Conservation (phyloP, 2,113 vertebrate genomes). For the Gallinago jamesoni region DNA sequence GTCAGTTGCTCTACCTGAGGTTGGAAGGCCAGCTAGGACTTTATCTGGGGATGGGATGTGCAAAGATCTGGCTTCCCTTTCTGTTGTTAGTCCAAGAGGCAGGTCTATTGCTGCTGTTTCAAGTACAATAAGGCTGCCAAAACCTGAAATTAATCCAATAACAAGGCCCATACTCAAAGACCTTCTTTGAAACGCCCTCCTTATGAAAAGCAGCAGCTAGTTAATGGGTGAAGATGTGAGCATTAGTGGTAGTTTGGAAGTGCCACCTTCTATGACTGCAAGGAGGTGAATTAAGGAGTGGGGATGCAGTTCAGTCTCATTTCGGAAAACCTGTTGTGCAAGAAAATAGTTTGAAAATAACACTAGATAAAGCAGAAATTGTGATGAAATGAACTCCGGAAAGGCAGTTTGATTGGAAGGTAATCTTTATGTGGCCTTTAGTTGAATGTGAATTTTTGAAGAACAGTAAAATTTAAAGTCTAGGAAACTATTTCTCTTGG, state of each 20-base stretch:
- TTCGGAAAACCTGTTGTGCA: neutral
- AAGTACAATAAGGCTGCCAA: neutral
- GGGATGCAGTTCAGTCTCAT: neutral
- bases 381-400: neutral
- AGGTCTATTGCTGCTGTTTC: neutral
- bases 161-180: neutral
- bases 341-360: neutral
- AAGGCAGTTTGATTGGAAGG: neutral
- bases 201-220: neutral
- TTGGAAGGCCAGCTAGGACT: neutral
- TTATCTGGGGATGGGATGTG: neutral
- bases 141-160: neutral
- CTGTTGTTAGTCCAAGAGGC: neutral
- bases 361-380: neutral
- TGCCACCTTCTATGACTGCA: neutral
- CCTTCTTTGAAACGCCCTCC: neutral
- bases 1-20: neutral
- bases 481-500: neutral
- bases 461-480: neutral
- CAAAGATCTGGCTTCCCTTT: neutral
- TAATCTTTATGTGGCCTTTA: neutral
- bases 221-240: neutral
- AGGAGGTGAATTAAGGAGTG: neutral
- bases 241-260: neutral
- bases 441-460: neutral